Base-by-base conservation (phyloP, 1,140 invertebrate species). In the Phenacoccus solenopsis region DNA sequence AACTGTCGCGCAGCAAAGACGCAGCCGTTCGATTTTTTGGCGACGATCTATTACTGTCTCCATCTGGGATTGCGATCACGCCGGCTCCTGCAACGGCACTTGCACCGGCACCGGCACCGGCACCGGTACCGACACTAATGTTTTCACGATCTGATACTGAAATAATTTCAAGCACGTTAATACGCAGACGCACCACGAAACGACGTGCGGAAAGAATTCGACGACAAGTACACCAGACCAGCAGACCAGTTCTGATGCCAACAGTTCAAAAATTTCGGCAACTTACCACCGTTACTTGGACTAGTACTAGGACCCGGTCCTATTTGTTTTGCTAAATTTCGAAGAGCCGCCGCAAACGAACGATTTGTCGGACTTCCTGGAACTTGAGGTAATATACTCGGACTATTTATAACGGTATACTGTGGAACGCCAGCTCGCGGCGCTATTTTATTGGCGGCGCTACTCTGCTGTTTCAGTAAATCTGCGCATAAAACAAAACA, bases 281-380 rank as follows among this genome's bases (percentile, higher is more conserved):
- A 7, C 30, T 49, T n/a, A 49, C 67, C 38, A 70, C 69, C 70
- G 35, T 70, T 21, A 67, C 69, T 67, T 25, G 59, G 12, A 64
- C 49, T 69, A 28, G 27, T 76, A 73, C 79, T 77, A 38, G 79
- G 79, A 27, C 59, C 59, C 28, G 84, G 84, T 57, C 86, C 87
- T 28, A 88, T 88, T 76, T 91, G 89, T 77, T 92, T 90, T 67
- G 90, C 90, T 70, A 92, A 80, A 76, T 89, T 90, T 70, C 90
- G 81, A 69, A 92, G 78, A 4, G 89, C 89, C 3, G 90, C 89
- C 24, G 90, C 89, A 79, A 91, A 92, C 27, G 86, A 83, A 9
- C 75, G 68, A 20, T 74, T 73, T 27, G 72, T 72, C 32, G 70
- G 57, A 27, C 59, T 64, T 24, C 59, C 59, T 3, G 59, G 59